These are phyloP conservation scores for Lanistes nyassanus DNA, from an alignment of 1,140 invertebrate species.

Conservation along the genomic window DNA sequence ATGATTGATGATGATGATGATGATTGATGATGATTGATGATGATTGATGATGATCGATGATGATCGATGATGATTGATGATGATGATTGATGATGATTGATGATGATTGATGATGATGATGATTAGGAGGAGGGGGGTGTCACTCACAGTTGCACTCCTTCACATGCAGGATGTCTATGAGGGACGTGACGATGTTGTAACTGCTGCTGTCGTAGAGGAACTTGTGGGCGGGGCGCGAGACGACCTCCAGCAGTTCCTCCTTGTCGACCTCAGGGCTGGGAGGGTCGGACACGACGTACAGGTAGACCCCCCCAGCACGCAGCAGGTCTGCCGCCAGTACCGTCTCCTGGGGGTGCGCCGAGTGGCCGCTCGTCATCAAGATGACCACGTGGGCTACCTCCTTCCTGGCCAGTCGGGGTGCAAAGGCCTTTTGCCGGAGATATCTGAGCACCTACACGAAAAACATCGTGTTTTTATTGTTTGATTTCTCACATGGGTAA, in stretches of 20 bases:
- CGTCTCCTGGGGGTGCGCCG: conserved; percentile 23
- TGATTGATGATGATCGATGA: no score
- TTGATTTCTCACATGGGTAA: no score
- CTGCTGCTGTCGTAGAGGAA: conserved; percentile 17
- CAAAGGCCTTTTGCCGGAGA: conserved; percentile 32
- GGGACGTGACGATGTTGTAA: conserved; percentile 20
- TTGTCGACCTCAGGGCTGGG: conserved; percentile 23
- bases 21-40: no score
- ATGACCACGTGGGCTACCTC: conserved; percentile 39
- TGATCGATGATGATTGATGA: no score
- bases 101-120: no score
- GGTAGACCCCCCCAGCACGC: conserved; percentile 33
- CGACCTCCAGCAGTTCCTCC: conserved; percentile 34
- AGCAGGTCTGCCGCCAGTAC: conserved; percentile 30
- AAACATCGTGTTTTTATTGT: neutral
- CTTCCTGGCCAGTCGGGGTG: conserved; percentile 20
- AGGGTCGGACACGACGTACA: conserved; percentile 39
- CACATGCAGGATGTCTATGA: conserved; percentile 21
- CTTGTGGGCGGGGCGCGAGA: conserved; percentile 15
- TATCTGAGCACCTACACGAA: conserved; percentile 27
- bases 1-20: no score
- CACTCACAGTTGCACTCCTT: conserved; percentile 32
- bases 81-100: no score
- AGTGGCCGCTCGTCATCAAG: conserved; percentile 43
- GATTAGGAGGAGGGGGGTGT: no score